These are phyloP conservation scores for Neuroterus valhalla DNA, from an alignment of 1,140 invertebrate species.

Conservation along the genomic window DNA sequence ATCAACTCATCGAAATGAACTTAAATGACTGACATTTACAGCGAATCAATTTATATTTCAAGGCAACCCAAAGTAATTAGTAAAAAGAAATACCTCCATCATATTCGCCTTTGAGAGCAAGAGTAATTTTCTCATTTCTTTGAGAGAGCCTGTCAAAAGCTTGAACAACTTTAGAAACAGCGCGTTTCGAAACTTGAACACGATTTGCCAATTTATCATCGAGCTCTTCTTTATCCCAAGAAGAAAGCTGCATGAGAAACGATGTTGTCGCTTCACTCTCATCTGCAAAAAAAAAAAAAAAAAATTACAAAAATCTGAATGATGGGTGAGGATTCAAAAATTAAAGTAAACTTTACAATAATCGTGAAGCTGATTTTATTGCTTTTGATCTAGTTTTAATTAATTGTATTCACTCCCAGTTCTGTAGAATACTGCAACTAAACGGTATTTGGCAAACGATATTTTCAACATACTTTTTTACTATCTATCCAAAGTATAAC, in stretches of 20 bases:
- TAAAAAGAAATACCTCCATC: slow-evolving; percentile 76
- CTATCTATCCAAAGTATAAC: not conserved
- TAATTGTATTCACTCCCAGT: too few species aligned
- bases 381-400: not conserved
- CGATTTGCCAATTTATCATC: slow-evolving; percentile 96
- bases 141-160: slow-evolving; percentile 96
- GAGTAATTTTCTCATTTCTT: slow-evolving; percentile 93
- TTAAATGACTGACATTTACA: too few species aligned
- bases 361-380: too few species aligned
- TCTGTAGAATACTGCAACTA: too few species aligned
- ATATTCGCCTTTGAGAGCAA: slow-evolving; percentile 89
- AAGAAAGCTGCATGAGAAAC: slow-evolving; percentile 96
- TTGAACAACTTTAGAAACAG: slow-evolving; percentile 96
- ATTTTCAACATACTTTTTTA: too few species aligned
- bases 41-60: too few species aligned
- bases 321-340: too few species aligned
- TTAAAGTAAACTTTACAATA: too few species aligned
- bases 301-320: too few species aligned
- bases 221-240: slow-evolving; percentile 98
- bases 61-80: too few species aligned
- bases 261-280: slow-evolving; percentile 98
- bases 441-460: not conserved
- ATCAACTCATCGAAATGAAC: too few species aligned
- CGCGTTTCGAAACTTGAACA: slow-evolving; percentile 93
- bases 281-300: slow-evolving; percentile 78